phyloP scores from a whole-genome alignment of 2,888 invertebrate species.

The Brassicogethes aeneus region DNA sequence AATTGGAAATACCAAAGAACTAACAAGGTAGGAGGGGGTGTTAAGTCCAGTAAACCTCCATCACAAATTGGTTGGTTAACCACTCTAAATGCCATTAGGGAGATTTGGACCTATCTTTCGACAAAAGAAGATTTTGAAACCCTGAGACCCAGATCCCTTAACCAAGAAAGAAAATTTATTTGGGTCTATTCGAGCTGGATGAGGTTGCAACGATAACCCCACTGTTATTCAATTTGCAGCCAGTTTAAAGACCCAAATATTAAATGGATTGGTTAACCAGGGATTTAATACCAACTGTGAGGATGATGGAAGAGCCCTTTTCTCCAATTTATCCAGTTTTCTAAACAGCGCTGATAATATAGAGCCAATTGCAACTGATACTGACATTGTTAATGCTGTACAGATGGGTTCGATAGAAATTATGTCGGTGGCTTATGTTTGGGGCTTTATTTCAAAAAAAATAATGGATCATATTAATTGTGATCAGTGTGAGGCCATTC shows the following conservation, averaged over 20 bases:
- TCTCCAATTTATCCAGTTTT: not conserved
- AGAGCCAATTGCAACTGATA: too few relatives aligned
- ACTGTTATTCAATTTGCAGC: too few relatives aligned
- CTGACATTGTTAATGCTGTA: not conserved
- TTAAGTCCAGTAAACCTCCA: constrained; percentile 5
- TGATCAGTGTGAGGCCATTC: not conserved
- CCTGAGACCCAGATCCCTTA: too few relatives aligned
- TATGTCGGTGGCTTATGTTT: too few relatives aligned
- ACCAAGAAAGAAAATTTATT: not conserved
- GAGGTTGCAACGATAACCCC: not conserved
- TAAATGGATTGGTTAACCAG: too few relatives aligned
- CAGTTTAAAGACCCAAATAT: too few relatives aligned
- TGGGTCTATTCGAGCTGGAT: not conserved
- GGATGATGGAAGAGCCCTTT: too few relatives aligned
- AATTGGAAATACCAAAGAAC: too few relatives aligned
- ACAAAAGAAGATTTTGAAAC: not conserved
- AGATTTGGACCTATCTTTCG: not conserved
- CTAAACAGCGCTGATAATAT: too few relatives aligned
- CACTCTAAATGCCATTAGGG: not conserved
- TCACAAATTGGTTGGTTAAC: too few relatives aligned
- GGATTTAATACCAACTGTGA: too few relatives aligned
- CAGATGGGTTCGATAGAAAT: not conserved
- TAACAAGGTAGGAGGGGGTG: constrained; percentile 6
- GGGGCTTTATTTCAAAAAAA: not conserved
- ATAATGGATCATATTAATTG: not conserved